These are phyloP conservation scores for Eremophila alpestris DNA, from an alignment of 2,797 vertebrate species.

Conservation along the genomic window DNA sequence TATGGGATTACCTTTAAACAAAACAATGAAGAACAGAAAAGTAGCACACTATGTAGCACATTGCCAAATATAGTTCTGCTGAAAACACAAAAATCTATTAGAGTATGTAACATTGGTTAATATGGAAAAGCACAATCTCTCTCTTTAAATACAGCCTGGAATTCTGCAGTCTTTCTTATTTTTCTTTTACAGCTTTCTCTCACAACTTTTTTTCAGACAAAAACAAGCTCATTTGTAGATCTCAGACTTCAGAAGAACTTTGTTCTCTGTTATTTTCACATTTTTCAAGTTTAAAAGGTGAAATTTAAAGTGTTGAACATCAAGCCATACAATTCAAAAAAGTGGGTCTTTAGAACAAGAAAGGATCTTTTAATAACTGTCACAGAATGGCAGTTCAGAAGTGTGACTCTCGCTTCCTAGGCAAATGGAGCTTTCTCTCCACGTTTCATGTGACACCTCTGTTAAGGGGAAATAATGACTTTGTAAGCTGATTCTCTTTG, in stretches of 20 bases:
- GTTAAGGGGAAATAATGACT: background rate
- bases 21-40: background rate
- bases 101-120: background rate
- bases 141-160: background rate
- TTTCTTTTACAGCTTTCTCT: background rate
- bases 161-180: background rate
- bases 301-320: conserved; percentile 18
- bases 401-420: background rate
- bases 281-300: conserved; percentile 14
- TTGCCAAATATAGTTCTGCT: background rate
- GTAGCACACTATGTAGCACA: background rate
- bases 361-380: conserved; percentile 41
- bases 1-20: background rate
- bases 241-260: background rate
- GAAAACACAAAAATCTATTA: background rate
- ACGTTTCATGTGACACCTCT: background rate
- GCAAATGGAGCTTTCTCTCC: background rate
- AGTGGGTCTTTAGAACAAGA: background rate
- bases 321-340: background rate
- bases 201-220: background rate
- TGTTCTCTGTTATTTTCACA: conserved; percentile 10
- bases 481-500: background rate
- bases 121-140: background rate
- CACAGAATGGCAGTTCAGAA: conserved; percentile 25
- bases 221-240: background rate